A percentile compares a stretch with the other conserved stretches of the same genome.
phyloP scores from a whole-genome alignment of 2,888 invertebrate species.

The Standfussiana lucernea region DNA sequence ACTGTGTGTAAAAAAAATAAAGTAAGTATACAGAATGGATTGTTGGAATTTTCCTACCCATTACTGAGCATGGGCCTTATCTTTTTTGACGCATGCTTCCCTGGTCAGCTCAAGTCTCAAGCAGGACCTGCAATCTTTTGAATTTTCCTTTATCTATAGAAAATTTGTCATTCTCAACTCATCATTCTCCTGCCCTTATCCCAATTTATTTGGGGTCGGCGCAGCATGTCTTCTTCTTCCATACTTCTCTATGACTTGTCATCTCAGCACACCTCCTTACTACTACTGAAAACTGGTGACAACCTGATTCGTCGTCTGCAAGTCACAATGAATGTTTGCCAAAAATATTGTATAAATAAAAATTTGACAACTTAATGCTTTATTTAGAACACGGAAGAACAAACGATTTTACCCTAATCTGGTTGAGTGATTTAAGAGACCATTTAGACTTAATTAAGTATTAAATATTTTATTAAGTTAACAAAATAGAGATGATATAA shows the following conservation, averaged over 20 bases:
- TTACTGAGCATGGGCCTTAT: not conserved
- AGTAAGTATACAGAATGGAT: slow-evolving; percentile 4
- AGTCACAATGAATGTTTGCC: not conserved
- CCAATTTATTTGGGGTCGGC: too few relatives aligned
- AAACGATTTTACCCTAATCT: slow-evolving; percentile 46
- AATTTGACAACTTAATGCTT: slow-evolving; percentile 18
- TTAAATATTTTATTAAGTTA: slow-evolving; percentile 7
- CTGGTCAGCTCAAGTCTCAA: not conserved
- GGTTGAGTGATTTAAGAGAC: slow-evolving; percentile 40
- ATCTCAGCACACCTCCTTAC: too few relatives aligned
- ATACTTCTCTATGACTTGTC: too few relatives aligned
- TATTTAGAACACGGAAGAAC: slow-evolving; percentile 56
- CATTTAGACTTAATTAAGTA: slow-evolving; percentile 22
- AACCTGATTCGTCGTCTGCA: not conserved
- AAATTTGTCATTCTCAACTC: too few relatives aligned
- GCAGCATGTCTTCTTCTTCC: too few relatives aligned
- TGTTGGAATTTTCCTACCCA: not conserved
- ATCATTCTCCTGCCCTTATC: too few relatives aligned
- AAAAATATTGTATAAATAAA: slow-evolving; percentile 4
- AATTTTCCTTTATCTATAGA: not conserved
- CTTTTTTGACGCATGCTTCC: not conserved
- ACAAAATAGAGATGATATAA: slow-evolving; percentile 22
- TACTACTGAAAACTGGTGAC: slow-evolving; percentile 10
- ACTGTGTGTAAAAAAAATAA: slow-evolving; percentile 12
- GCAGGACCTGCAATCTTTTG: not conserved